Conservation (phyloP, 1,140 invertebrate genomes). For the Pinna nobilis region DNA sequence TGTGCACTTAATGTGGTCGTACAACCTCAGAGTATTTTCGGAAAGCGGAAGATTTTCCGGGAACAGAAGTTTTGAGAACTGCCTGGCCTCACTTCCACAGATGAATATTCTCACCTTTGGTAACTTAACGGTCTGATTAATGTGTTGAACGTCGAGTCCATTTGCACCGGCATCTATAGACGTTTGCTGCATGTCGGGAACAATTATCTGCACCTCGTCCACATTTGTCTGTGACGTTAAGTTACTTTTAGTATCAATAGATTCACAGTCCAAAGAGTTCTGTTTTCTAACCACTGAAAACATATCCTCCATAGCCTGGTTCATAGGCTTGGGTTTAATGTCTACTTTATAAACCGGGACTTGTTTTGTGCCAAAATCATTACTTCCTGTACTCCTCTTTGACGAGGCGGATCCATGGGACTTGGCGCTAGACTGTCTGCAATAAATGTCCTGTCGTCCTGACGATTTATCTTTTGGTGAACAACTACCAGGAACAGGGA, state of each 20-base stretch:
- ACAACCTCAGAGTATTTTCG: constrained; percentile 9
- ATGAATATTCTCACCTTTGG: constrained; percentile 44
- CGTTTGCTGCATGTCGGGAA: neutral
- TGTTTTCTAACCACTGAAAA: neutral
- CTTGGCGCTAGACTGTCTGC: neutral
- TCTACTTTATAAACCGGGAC: no score
- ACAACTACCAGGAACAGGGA: constrained; percentile 10
- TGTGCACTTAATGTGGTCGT: constrained; percentile 31
- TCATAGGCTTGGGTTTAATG: neutral
- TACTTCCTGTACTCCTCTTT: neutral
- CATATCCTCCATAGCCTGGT: neutral
- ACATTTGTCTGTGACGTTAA: neutral
- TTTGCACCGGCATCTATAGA: neutral
- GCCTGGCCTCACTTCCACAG: constrained; percentile 37
- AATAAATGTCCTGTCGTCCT: neutral
- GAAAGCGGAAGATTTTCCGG: constrained; percentile 12
- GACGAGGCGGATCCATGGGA: constrained; percentile 1
- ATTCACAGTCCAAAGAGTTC: neutral
- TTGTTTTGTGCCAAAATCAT: neutral
- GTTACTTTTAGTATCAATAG: neutral
- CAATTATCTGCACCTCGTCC: constrained; percentile 16
- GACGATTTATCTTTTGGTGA: neutral
- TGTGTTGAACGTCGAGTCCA: neutral
- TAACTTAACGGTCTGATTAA: constrained; percentile 35
- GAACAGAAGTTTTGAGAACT: constrained; percentile 31